Percentiles rank a stretch among this genome's conserved stretches.
These are phyloP conservation scores for Lagorchestes hirsutus DNA, from an alignment of 2,797 vertebrate genomes.

Conservation along the genomic window DNA sequence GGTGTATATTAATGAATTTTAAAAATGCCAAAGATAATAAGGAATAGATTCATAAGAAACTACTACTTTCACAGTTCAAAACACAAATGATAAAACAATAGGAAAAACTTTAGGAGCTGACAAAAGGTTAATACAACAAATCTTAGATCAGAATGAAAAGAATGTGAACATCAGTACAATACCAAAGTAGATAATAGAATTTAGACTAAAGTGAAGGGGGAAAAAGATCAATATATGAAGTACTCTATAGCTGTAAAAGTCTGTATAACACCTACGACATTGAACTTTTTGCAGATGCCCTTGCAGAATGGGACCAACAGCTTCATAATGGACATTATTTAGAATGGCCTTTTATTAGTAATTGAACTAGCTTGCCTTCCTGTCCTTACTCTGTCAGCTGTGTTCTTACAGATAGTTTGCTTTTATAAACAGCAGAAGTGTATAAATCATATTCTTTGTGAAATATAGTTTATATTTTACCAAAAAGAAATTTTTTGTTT, in stretches of 20 bases:
- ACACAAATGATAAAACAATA: background rate
- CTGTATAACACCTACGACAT: background rate
- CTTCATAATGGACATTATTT: background rate
- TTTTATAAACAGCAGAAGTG: background rate
- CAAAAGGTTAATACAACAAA: background rate
- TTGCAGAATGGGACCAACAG: background rate
- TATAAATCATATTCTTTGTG: background rate
- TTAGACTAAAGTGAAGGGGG: background rate
- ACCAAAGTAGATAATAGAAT: background rate
- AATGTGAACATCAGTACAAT: background rate
- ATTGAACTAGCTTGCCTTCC: background rate
- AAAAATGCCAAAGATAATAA: background rate
- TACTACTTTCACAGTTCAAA: background rate
- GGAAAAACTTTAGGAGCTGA: background rate
- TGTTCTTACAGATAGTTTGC: background rate
- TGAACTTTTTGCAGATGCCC: background rate
- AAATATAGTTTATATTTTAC: constrained; percentile 31
- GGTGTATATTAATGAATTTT: background rate
- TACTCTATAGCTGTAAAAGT: background rate
- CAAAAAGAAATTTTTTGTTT: background rate
- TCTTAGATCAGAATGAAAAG: background rate
- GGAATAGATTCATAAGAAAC: background rate
- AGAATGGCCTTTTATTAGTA: background rate
- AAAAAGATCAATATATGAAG: background rate
- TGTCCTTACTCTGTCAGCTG: background rate